Evolutionary conservation across 2,888 invertebrate species (phyloP), one percentile per base, ranked within the genome.

Genomic region (Drosophila neotestacea): DNA sequence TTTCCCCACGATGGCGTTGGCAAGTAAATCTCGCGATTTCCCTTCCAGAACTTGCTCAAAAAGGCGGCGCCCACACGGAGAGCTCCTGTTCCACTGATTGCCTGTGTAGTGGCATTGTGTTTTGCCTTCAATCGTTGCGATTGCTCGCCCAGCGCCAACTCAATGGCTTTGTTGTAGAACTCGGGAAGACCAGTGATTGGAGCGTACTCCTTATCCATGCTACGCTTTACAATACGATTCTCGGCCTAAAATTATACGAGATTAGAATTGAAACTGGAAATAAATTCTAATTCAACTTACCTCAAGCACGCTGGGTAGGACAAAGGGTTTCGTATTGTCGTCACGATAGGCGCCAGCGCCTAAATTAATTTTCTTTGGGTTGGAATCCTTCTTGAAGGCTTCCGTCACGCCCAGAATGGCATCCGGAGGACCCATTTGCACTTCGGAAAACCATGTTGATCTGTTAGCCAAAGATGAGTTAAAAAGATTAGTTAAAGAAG

Each of bases 1-100:
- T 99, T 99, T 58, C 99, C 99, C 99, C 99, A 99, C 0, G 99
- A 96, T 4, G 99, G 99, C 1, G 94, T 93, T 5, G 99, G 99
- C 79, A 99, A 89, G 93, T 97, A 99, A 52, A 97, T 93, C 70
- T 95, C 96, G 93, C 98, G 98, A 81, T 93, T 94, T 38, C 96
- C 95, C 6, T 94, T 94, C 93, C 96, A 97, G 93, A 96, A 97
- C 78, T 95, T 95, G 61, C 95, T 95, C 70, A 99, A 93, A 92
- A 98, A 99, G 71, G 96, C 96, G 42, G 96, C 96, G 32, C 99
- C 99, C 52, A 99, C 94, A 66, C 98, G 95, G n/a, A 99, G 94
- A 1, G 99, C 97, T 13, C 99, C 99, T 11, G 99, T 99, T 59
- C 99, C 99, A 75, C 99, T 99, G 70, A 99, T 95, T n/a, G 96